phyloP scores from a whole-genome alignment of 2,113 vertebrate genomes.

The Heliornis fulica region DNA sequence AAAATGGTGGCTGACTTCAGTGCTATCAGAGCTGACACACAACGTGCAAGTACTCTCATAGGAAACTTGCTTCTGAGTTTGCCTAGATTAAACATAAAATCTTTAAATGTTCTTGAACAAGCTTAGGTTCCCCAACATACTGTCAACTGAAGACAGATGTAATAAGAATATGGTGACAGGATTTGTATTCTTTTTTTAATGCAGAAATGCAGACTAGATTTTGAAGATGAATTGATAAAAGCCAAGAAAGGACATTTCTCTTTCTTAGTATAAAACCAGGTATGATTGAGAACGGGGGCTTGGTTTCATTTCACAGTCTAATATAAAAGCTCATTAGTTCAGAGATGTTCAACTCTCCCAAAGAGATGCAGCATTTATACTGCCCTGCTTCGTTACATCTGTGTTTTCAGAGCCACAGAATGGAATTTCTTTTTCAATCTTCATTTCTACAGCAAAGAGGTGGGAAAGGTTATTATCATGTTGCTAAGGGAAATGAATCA shows the following conservation, averaged over 20 bases:
- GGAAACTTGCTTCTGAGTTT: neutral
- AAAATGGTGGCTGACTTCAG: neutral
- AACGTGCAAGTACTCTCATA: neutral
- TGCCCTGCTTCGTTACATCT: neutral
- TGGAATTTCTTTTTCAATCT: slow-evolving; percentile 18
- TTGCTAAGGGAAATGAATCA: slow-evolving; percentile 42
- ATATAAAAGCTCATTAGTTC: slow-evolving; percentile 16
- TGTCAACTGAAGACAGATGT: neutral
- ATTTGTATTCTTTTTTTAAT: neutral
- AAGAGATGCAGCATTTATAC: neutral
- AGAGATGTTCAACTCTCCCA: neutral
- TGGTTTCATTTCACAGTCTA: slow-evolving; percentile 21
- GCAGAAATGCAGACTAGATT: neutral
- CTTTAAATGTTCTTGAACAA: neutral
- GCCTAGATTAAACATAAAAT: neutral
- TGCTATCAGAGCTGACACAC: neutral
- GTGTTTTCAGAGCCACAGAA: neutral
- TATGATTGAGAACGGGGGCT: neutral
- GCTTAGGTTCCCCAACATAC: neutral
- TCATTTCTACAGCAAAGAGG: neutral
- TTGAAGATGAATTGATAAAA: neutral
- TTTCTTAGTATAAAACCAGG: neutral
- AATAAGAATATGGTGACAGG: neutral
- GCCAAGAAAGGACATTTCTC: neutral
- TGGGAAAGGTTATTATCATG: slow-evolving; percentile 44